These are phyloP conservation scores for Drosophila melanosoma DNA, from an alignment of 2,888 invertebrate genomes.

Conservation along the genomic window DNA sequence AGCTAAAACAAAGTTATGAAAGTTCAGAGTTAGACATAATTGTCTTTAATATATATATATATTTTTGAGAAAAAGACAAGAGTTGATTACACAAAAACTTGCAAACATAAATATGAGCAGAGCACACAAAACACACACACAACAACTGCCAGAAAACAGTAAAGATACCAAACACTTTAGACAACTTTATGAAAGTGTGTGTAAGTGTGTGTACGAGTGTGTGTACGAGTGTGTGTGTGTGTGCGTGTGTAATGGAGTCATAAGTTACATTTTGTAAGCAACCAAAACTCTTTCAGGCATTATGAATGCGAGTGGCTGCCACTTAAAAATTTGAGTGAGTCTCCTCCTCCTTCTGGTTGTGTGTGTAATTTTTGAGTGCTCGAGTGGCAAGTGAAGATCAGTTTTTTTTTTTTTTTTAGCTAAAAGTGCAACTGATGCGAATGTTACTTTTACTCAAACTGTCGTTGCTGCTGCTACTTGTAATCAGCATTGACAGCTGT, in stretches of 20 bases:
- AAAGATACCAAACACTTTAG: conserved; percentile 68
- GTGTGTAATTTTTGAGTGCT: conserved; percentile 6
- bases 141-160: conserved; percentile 62
- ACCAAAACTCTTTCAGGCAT: conserved; percentile 60
- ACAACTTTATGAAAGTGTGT: conserved; percentile 47
- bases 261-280: conserved; percentile 63
- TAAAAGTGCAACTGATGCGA: conserved; percentile 23
- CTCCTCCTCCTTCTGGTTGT: conserved; percentile 2
- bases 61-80: conserved; percentile 12
- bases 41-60: background rate
- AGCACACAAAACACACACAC: conserved; percentile 49
- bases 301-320: conserved; percentile 67
- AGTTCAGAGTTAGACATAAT: background rate
- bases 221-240: conserved; percentile 4
- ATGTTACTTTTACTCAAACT: conserved; percentile 6
- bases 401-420: conserved; percentile 14
- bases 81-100: conserved; percentile 65
- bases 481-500: conserved; percentile 75
- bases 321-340: conserved; percentile 36
- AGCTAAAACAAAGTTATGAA: conserved; percentile 1
- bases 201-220: conserved; percentile 9
- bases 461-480: conserved; percentile 15
- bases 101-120: conserved; percentile 67
- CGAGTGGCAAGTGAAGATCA: conserved; percentile 22
- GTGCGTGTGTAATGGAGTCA: conserved; percentile 35